These are phyloP conservation scores for Diglossa cyanea DNA, from an alignment of 2,797 vertebrate species.

Conservation along the genomic window DNA sequence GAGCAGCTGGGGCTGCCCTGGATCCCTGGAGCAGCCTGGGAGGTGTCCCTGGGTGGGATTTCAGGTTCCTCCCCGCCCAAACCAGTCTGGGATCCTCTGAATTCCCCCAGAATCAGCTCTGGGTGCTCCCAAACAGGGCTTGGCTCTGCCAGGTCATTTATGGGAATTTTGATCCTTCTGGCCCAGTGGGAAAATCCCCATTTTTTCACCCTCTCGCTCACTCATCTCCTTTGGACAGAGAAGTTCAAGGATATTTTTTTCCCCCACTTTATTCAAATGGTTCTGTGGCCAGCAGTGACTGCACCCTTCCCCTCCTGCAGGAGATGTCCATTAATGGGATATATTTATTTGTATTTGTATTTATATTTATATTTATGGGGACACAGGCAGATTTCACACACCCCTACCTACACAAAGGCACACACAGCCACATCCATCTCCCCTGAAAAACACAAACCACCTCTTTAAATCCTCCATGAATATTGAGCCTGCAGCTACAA, in stretches of 20 bases:
- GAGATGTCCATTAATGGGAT: neutral
- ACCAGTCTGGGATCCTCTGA: neutral
- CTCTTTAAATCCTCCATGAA: slow-evolving; percentile 81
- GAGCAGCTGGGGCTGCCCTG: neutral
- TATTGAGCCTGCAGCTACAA: slow-evolving; percentile 88
- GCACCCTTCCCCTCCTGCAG: neutral
- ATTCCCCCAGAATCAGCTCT: neutral
- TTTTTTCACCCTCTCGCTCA: neutral
- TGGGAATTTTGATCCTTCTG: neutral
- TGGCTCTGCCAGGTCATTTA: neutral
- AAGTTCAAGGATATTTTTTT: neutral
- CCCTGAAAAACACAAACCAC: slow-evolving; percentile 42
- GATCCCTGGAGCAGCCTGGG: neutral
- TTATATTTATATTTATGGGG: neutral
- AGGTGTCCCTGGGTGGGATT: neutral
- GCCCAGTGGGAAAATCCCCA: neutral
- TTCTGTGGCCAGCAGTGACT: slow-evolving; percentile 7
- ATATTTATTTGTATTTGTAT: neutral
- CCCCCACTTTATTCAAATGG: neutral
- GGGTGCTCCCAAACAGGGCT: neutral
- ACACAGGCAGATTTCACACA: neutral
- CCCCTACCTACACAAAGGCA: neutral
- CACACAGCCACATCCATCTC: neutral
- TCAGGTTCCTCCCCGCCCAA: neutral
- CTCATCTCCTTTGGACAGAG: neutral